A percentile compares a stretch with the other conserved stretches of the same genome.
These are phyloP conservation scores for Battus philenor DNA, from an alignment of 1,140 invertebrate genomes.

Conservation along the genomic window DNA sequence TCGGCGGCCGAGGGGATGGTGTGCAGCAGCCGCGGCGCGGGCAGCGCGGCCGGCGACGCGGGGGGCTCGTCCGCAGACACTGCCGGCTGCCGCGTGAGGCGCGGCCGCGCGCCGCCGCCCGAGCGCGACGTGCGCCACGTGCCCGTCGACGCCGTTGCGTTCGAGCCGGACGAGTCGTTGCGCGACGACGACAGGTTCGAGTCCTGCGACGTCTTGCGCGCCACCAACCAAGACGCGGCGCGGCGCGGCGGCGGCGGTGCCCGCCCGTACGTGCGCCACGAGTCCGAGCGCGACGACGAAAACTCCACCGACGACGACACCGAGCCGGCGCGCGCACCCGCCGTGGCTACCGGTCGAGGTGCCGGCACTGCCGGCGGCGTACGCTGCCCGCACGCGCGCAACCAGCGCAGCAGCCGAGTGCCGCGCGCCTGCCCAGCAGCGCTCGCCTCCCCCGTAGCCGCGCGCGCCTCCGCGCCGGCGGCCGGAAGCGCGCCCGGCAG, in stretches of 20 bases:
- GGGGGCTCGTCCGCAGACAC: conserved; percentile 84
- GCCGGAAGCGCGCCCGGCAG: conserved; percentile 54
- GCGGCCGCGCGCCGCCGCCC: conserved; percentile 78
- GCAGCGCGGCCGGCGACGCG: conserved; percentile 76
- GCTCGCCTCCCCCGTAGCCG: conserved; percentile 19
- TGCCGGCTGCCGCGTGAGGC: conserved; percentile 85
- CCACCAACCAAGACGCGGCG: conserved; percentile 90
- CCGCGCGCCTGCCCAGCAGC: conserved; percentile 36
- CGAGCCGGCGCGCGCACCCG: conserved; percentile 86
- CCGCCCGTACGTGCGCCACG: conserved; percentile 86
- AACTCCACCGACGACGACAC: conserved; percentile 93
- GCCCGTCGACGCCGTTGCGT: conserved; percentile 89
- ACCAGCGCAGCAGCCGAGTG: conserved; percentile 70
- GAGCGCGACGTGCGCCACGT: conserved; percentile 90
- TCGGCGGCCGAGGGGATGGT: conserved; percentile 90
- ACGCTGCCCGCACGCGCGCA: conserved; percentile 45
- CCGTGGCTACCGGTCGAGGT: conserved; percentile 64
- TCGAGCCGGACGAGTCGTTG: conserved; percentile 92
- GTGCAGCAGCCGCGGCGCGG: conserved; percentile 80
- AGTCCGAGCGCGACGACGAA: conserved; percentile 88
- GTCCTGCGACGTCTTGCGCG: conserved; percentile 92
- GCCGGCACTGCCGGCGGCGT: conserved; percentile 78
- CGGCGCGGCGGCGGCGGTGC: conserved; percentile 86
- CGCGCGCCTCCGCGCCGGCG: conserved; percentile 55
- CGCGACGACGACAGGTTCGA: conserved; percentile 91